Evolutionary conservation across 1,140 invertebrate genomes (phyloP).

Genomic region (Sarcophaga bullata): DNA sequence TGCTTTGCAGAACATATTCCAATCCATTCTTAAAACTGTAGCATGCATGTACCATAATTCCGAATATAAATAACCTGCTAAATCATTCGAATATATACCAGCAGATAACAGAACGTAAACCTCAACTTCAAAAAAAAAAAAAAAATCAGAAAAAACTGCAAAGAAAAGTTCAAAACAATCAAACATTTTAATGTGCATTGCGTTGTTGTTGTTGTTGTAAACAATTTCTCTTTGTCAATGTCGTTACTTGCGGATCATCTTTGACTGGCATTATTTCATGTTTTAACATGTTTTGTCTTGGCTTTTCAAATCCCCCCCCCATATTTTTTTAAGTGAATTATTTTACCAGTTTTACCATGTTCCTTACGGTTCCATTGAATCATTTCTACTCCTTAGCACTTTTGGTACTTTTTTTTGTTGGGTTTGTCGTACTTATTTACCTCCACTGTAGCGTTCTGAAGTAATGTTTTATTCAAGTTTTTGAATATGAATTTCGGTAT

Average conservation of each 20-base stretch:
- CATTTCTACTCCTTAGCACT: background rate
- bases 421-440: background rate
- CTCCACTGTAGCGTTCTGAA: too few species aligned
- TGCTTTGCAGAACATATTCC: too few species aligned
- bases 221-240: slow-evolving; percentile 39
- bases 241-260: slow-evolving; percentile 20
- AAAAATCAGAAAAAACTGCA: too few species aligned
- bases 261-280: background rate
- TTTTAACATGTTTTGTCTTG: slow-evolving; percentile 3
- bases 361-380: background rate
- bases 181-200: slow-evolving; percentile 32
- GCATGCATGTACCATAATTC: too few species aligned
- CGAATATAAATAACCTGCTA: too few species aligned
- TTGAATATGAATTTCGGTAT: too few species aligned
- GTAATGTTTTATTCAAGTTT: too few species aligned
- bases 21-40: too few species aligned
- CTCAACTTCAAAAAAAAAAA: background rate
- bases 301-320: background rate
- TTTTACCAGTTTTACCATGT: background rate
- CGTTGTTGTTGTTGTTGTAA: background rate
- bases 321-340: background rate
- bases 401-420: background rate
- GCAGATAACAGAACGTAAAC: background rate
- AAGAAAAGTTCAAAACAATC: background rate
- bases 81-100: too few species aligned